Evolutionary conservation across 2,113 vertebrate species (phyloP), one percentile per base, ranked within the genome.

Genomic region (Zapornia atra): DNA sequence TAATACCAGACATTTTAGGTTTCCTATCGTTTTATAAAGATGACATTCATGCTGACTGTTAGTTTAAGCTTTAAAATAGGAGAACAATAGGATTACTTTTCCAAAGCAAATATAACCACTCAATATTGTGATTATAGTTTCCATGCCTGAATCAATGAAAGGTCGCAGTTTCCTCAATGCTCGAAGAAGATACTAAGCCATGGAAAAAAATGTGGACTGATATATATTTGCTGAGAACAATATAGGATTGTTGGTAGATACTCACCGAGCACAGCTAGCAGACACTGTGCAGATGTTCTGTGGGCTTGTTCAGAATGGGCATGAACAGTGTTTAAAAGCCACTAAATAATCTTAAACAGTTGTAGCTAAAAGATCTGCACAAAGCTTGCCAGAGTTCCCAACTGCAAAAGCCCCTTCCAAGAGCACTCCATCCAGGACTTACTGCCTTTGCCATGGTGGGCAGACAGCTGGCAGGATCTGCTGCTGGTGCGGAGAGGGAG

Each of bases 321-420:
- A 97, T 64, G 86, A 96, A 65, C 72, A 84, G 44, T 60, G 51
- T 83, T 95, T 95, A 92, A 95, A 93, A 94, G 59, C 82, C 92
- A 93, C 92, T 95, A 96, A 91, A 92, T 94, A 95, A 97, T 93
- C 76, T 86, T 88, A 83, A 97, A 92, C 96, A 96, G 73, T 97
- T 94, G 88, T 11, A 92, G 77, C 61, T 72, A 56, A 84, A 83
- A 84, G 69, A 69, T 81, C 51, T 82, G 50, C 76, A 65, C 38
- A 68, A 82, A 82, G 42, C 83, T 86, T 92, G 86, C 80, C 83
- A 88, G 95, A 56, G 51, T 46, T 86, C 60, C 68, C 76, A 92
- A 82, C 9, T 94, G 76, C n/a, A 64, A 79, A 76, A 86, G 40
- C 7, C 85, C 60, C 72, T 86, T 91, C 42, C 88, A 90, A 73